Evolutionary conservation across 2,888 invertebrate species (phyloP).

Genomic region (Sthenelais limicola): DNA sequence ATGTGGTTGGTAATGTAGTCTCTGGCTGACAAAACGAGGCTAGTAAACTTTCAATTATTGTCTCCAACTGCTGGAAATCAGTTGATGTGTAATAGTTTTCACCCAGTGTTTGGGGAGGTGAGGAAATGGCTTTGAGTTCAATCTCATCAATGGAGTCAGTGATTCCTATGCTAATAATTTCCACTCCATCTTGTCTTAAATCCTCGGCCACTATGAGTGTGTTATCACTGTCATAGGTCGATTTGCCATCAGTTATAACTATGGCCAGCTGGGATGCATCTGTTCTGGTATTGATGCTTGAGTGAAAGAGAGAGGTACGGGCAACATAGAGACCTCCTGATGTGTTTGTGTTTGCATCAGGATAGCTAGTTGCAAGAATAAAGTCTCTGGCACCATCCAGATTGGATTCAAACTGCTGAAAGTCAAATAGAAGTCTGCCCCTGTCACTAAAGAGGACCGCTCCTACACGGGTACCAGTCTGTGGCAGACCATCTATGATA

Average conservation of each 20-base stretch:
- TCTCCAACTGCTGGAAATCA: slow-evolving; percentile 8
- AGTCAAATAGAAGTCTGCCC: not conserved
- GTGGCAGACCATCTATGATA: slow-evolving; percentile 19
- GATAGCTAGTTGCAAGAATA: no score
- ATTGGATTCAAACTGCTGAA: not conserved
- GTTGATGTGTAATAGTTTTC: slow-evolving; percentile 7
- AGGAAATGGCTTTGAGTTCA: slow-evolving; percentile 7
- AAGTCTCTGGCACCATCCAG: slow-evolving; percentile 22
- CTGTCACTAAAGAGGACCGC: slow-evolving; percentile 14
- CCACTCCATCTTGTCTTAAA: not conserved
- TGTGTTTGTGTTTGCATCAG: slow-evolving; percentile 28
- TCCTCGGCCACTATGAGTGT: not conserved
- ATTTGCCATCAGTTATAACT: slow-evolving; percentile 32
- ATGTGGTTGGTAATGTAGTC: not conserved
- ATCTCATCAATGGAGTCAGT: slow-evolving; percentile 3
- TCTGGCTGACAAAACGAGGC: not conserved
- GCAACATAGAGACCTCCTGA: slow-evolving; percentile 14
- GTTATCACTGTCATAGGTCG: slow-evolving; percentile 13
- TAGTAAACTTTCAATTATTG: not conserved
- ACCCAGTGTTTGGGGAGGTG: not conserved
- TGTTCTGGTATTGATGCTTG: slow-evolving; percentile 14
- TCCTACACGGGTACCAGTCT: slow-evolving; percentile 10
- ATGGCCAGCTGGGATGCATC: slow-evolving; percentile 24
- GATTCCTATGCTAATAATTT: slow-evolving; percentile 10
- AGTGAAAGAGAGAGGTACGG: slow-evolving; percentile 8